Evolutionary conservation across 2,797 vertebrate genomes (phyloP).

Genomic region (Aldrovandia affinis): DNA sequence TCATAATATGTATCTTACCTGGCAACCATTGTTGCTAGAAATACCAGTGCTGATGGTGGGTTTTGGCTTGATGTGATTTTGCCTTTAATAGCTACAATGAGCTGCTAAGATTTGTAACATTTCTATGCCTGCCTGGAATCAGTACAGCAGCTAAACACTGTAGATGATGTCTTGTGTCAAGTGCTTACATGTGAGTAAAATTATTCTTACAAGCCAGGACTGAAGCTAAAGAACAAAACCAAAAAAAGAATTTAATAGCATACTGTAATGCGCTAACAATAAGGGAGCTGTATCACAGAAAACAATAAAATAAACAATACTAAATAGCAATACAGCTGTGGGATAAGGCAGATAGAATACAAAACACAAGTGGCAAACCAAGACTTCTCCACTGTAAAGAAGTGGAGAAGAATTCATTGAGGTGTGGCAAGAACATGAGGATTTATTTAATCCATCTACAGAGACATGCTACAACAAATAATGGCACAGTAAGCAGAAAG

Average conservation of each 20-base stretch:
- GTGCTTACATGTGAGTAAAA: background rate
- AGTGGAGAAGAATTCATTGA: background rate
- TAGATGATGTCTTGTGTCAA: background rate
- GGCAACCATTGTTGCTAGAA: too few relatives aligned
- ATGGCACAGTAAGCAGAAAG: background rate
- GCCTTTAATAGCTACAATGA: background rate
- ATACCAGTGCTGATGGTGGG: too few relatives aligned
- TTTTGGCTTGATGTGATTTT: background rate
- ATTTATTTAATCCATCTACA: conserved; percentile 1
- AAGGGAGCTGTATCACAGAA: background rate
- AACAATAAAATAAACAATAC: background rate
- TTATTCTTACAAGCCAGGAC: background rate
- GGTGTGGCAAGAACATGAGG: background rate
- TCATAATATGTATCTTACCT: too few relatives aligned
- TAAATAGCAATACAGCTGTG: background rate
- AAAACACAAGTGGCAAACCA: background rate
- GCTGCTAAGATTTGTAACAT: background rate
- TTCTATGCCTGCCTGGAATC: background rate
- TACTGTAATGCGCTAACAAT: background rate
- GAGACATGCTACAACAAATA: background rate
- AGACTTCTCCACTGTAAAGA: background rate
- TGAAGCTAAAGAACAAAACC: background rate
- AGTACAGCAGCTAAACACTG: background rate
- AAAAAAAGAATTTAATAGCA: background rate
- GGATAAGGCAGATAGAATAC: background rate